Base-by-base conservation (phyloP, 2,888 invertebrate species). In the Anarsia innoxiella region DNA sequence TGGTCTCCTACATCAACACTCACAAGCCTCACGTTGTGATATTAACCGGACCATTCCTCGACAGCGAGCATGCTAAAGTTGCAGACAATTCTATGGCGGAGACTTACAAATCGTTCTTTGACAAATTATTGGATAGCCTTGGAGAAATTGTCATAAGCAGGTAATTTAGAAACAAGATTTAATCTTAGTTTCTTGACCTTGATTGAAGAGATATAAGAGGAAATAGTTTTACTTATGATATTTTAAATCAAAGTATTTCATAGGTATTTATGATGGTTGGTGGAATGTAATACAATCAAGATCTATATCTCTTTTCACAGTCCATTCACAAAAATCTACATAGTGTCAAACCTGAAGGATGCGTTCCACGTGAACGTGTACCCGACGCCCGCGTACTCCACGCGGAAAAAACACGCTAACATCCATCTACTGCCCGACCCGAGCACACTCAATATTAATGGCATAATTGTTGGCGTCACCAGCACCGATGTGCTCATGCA, bases 401-500 rank as follows among this genome's bases (percentile, higher is more conserved):
- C 87, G 5, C 80, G 86, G 8, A 82, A 86, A 46, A 84, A 82
- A 31, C 87, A 87, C 55, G 53, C 86, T 5, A 91, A 92, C 67
- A 67, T 93, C 2, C 87, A 88, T 40, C 87, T 92, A 52, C 72
- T 93, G 47, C 89, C 95, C 0, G 96, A 97, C 83, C 97, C 97
- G 0, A 90, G 92, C 52, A 86, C 92, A 11, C 61, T 97, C 2
- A 88, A 90, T 58, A 80, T 97, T 34, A 89, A 91, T 52, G 95
- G 95, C 2, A 65, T 96, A 0, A 72, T 90, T 2, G 75, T 97
- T 39, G 95, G 92, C 0, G 76, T 92, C 14, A 96, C 95, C 2
- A 91, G 95, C 14, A 90, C 91, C 0, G 97, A 97, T 66, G 85
- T 93, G 27, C 76, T 97, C 5, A 91, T 94, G 82, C 94, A 96